Evolutionary conservation across 2,888 invertebrate genomes (phyloP).

Genomic region (Geophilus truncorum): DNA sequence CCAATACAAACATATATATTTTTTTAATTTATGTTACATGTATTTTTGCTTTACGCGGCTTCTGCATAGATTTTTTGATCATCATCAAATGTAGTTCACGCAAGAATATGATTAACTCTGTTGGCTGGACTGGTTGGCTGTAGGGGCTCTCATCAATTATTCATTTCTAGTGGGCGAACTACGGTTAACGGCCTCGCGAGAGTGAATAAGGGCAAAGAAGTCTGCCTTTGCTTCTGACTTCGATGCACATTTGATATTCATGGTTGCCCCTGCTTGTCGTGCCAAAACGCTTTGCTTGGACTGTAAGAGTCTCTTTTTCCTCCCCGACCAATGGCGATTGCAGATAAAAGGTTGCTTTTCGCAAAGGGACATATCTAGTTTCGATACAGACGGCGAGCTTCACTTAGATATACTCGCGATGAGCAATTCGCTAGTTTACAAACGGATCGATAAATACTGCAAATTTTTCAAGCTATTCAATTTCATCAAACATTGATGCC

Average conservation of each 20-base stretch:
- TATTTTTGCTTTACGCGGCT: not conserved
- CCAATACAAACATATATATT: too few species aligned
- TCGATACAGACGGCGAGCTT: not conserved
- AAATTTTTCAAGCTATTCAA: not conserved
- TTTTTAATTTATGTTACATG: not conserved
- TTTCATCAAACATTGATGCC: not conserved
- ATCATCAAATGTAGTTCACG: not conserved
- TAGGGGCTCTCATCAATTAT: constrained; percentile 18
- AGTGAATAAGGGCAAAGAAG: constrained; percentile 1
- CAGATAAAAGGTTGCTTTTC: not conserved
- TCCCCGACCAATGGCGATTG: not conserved
- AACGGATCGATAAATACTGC: not conserved
- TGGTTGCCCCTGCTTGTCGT: not conserved
- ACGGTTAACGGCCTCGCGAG: not conserved
- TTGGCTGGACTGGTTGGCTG: not conserved
- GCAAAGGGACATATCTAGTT: not conserved
- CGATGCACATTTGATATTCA: constrained; percentile 1
- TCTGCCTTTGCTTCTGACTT: not conserved
- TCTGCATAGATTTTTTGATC: constrained; percentile 8
- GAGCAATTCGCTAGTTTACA: not conserved
- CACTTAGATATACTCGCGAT: too few species aligned
- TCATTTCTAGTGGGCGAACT: constrained; percentile 10
- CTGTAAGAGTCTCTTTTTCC: not conserved
- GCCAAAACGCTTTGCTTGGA: not conserved
- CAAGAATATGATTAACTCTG: not conserved